Conservation (phyloP, 2,797 vertebrate species). For the Spheniscus humboldti region DNA sequence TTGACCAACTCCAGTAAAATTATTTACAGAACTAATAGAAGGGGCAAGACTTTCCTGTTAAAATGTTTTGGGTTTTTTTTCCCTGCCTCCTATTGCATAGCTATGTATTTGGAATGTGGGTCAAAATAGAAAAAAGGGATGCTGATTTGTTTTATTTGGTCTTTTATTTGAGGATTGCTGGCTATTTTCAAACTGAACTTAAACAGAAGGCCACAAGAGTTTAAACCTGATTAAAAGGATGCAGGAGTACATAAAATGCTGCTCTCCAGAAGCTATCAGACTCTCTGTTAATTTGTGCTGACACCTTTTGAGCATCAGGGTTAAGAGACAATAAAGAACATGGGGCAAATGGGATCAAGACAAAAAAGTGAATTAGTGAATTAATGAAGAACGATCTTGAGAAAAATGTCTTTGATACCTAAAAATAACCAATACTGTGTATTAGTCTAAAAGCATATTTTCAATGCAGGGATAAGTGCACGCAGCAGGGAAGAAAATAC, state of each 20-base stretch:
- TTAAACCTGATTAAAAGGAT: constrained; percentile 55
- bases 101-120: not conserved
- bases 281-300: constrained; percentile 58
- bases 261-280: constrained; percentile 45
- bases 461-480: constrained; percentile 53
- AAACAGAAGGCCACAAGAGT: constrained; percentile 18
- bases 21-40: not conserved
- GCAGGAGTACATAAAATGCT: constrained; percentile 51
- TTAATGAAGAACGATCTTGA: constrained; percentile 65
- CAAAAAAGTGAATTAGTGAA: constrained; percentile 63
- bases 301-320: constrained; percentile 39
- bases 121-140: not conserved
- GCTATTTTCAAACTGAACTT: constrained; percentile 24
- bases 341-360: constrained; percentile 49
- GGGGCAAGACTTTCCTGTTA: not conserved
- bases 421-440: constrained; percentile 47
- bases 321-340: constrained; percentile 60
- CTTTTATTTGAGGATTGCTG: not conserved
- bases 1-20: not conserved
- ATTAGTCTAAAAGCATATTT: constrained; percentile 58
- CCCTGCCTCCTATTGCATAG: not conserved
- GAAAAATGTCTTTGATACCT: constrained; percentile 58
- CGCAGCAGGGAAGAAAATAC: constrained; percentile 49
- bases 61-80: not conserved
- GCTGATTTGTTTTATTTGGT: not conserved